Base-by-base conservation (phyloP, 2,113 vertebrate genomes). In the Zingel zingel region DNA sequence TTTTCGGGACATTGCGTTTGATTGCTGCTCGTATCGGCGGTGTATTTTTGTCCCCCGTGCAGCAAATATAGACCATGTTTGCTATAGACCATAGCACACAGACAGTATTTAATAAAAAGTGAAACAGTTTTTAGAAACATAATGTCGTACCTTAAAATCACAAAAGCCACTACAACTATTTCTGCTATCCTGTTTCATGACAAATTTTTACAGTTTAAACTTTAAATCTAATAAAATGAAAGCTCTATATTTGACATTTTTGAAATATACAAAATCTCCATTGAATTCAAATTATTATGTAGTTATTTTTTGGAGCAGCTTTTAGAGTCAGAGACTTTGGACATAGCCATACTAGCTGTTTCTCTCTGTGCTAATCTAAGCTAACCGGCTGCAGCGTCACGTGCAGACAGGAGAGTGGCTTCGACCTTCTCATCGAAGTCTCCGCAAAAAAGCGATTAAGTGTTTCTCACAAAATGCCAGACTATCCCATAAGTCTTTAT, bases 1-100 rank as follows among this genome's bases (percentile, higher is more conserved):
- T 93, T 92, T 77, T 67, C 63, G 2, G 81, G 63, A 84, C 76
- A 50, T 27, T 77, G 76, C 72, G 48, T 62, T 89, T 78, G 72
- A 84, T 23, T 21, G 30, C 64, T 7, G 57, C 45, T 61, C 59
- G 56, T 51, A 43, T 62, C 23, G n/a, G 74, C 5, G 0, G 56
- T 45, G 23, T 66, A 56, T 86, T 65, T 82, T 36, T 58, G 53
- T 33, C 23, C 23, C 12, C 53, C 2, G 61, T 47, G 30, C 16
- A 33, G n/a, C 21, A 69, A 21, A 65, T 67, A 70, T 6, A 43
- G n/a, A 67, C 19, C 27, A 56, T 71, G 72, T 69, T 63, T 72
- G 58, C 67, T n/a, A n/a, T n/a, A 58, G 48, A 36, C 50, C 14
- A 66, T 73, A 6, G 64, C 72, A 25, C 21, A 54, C 33, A 23